phyloP scores from a whole-genome alignment of 2,888 invertebrate genomes.

The Limenitis camilla region DNA sequence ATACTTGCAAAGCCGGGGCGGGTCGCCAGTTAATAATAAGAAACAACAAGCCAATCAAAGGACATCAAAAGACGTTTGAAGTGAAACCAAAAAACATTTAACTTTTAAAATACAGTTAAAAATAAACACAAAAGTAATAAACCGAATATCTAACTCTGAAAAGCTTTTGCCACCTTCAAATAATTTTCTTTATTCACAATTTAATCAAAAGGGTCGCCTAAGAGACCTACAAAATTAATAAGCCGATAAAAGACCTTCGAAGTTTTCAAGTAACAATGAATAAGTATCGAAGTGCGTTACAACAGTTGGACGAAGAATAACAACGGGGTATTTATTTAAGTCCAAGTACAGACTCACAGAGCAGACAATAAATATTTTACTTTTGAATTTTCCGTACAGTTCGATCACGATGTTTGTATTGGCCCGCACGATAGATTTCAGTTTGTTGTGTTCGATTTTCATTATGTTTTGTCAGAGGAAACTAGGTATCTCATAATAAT shows the following conservation, averaged over 20 bases:
- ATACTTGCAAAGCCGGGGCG: too few relatives aligned
- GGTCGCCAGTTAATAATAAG: too few relatives aligned
- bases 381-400: constrained; percentile 47
- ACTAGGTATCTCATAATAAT: constrained; percentile 11
- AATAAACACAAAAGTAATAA: not conserved
- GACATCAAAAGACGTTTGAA: too few relatives aligned
- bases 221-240: constrained; percentile 18
- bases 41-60: too few relatives aligned
- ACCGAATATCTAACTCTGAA: not conserved
- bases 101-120: not conserved
- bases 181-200: constrained; percentile 11
- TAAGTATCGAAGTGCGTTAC: constrained; percentile 9
- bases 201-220: constrained; percentile 12
- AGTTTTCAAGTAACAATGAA: constrained; percentile 16
- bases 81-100: too few relatives aligned
- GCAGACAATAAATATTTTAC: constrained; percentile 56
- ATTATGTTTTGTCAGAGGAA: constrained; percentile 34
- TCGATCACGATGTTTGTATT: constrained; percentile 37
- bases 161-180: constrained; percentile 1
- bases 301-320: constrained; percentile 16
- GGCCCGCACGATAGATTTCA: constrained; percentile 44
- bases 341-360: constrained; percentile 34
- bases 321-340: constrained; percentile 37
- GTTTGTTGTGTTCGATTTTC: constrained; percentile 58
- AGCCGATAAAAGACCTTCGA: constrained; percentile 13